phyloP scores from a whole-genome alignment of 2,797 vertebrate genomes.

The Argya squamiceps region DNA sequence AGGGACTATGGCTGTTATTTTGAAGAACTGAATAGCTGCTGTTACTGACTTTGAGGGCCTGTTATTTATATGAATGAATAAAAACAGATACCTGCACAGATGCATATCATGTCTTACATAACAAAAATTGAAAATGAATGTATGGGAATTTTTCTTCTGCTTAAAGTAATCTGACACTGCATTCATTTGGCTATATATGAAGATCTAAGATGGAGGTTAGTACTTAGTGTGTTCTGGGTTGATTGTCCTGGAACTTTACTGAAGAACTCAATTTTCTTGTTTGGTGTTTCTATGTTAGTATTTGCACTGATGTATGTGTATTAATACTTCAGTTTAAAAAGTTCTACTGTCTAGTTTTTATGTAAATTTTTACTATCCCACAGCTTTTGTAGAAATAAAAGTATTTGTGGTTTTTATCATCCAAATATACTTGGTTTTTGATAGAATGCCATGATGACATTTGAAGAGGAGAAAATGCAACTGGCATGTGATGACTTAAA shows the following conservation, averaged over 20 bases:
- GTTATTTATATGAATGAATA: not conserved
- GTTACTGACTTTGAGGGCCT: not conserved
- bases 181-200: not conserved
- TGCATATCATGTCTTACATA: not conserved
- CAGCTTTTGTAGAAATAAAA: not conserved
- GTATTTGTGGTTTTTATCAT: not conserved
- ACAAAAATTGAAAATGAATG: not conserved
- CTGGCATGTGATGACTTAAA: conserved; percentile 91
- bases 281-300: not conserved
- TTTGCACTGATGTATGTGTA: not conserved
- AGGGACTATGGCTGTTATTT: not conserved
- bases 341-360: not conserved
- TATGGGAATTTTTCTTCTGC: not conserved
- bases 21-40: not conserved
- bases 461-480: conserved; percentile 98
- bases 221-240: not conserved
- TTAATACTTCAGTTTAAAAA: not conserved
- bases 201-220: not conserved
- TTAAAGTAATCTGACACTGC: not conserved
- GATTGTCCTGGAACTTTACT: not conserved
- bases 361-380: not conserved
- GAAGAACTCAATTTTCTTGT: not conserved
- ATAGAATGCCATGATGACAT: conserved; percentile 98
- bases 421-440: not conserved
- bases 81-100: not conserved